Conservation (phyloP, 2,888 invertebrate species). For the Creontiades dilutus region DNA sequence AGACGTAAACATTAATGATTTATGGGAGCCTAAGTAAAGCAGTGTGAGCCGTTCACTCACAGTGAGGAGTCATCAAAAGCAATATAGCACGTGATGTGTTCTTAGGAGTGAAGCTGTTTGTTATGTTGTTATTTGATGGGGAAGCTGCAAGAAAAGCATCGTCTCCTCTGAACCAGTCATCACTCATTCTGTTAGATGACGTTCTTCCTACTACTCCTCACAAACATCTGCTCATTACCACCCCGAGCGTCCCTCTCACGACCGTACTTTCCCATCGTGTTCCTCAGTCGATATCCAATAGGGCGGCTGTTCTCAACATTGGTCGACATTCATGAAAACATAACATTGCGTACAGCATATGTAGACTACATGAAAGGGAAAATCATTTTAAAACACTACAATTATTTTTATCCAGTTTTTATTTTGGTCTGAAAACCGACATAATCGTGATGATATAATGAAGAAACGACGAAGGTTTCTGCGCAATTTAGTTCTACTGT, state of each 20-base stretch:
- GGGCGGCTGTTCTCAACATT: no score
- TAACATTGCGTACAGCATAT: no score
- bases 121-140: conserved; percentile 3
- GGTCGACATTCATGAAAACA: no score
- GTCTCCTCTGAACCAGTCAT: background rate
- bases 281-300: no score
- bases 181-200: conserved; percentile 25
- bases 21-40: background rate
- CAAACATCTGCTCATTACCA: background rate
- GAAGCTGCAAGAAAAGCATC: background rate
- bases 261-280: background rate
- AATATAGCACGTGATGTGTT: conserved; percentile 2
- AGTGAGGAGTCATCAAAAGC: conserved; percentile 2
- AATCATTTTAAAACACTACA: no score
- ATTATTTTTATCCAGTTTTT: no score
- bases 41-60: background rate
- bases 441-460: no score
- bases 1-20: background rate
- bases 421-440: no score
- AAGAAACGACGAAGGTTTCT: no score
- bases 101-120: background rate
- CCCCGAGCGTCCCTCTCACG: background rate
- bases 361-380: no score
- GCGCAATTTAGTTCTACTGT: no score
- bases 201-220: background rate